Evolutionary conservation across 2,888 invertebrate species (phyloP).

Genomic region (Dicycla oo): DNA sequence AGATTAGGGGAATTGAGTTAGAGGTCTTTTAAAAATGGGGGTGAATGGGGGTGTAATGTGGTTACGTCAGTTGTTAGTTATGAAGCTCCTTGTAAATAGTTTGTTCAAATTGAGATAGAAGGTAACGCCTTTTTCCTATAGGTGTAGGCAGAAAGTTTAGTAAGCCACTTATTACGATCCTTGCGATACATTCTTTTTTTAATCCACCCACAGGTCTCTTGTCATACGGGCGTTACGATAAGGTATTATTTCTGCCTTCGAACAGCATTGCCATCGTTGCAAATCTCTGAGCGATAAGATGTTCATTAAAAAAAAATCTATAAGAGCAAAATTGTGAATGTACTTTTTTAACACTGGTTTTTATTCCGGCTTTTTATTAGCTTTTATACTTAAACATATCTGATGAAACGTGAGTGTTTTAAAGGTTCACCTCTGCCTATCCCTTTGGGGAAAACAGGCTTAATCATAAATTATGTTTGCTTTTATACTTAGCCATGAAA

Average conservation of each 20-base stretch:
- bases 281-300: too few species aligned
- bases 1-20: constrained; percentile 7
- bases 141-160: background rate
- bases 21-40: background rate
- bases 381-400: background rate
- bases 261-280: too few species aligned
- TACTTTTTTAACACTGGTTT: background rate
- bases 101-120: background rate
- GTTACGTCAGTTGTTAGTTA: background rate
- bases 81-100: background rate
- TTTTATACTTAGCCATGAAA: background rate
- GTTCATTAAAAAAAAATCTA: too few species aligned
- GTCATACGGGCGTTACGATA: background rate
- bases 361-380: background rate
- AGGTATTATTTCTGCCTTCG: background rate
- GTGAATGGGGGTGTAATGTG: background rate
- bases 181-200: too few species aligned
- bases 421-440: background rate
- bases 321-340: too few species aligned
- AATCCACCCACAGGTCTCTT: too few species aligned
- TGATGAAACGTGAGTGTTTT: background rate
- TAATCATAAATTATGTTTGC: background rate
- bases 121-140: too few species aligned
- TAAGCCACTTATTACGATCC: background rate
- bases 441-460: too few species aligned